Base-by-base conservation (phyloP, 2,888 invertebrate genomes). In the Boloria selene region DNA sequence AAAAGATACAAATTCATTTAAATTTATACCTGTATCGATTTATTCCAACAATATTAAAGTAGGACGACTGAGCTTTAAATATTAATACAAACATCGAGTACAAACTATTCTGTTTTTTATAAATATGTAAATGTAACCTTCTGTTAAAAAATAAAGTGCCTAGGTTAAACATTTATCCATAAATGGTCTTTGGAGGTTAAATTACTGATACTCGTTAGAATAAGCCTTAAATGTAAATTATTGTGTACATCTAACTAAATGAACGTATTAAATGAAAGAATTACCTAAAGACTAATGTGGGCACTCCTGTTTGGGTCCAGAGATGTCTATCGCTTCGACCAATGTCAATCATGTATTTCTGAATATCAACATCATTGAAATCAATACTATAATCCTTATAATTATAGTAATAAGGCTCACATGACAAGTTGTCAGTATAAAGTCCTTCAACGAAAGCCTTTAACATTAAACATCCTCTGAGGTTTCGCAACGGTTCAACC, bases 401-500 rank as follows among this genome's bases (percentile, higher is more conserved):
- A 10, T 0, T 38, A 38, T 38, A 38, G 10, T 38, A 38, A 38
- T 38, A 38, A 38, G 31, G 10, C 7, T 38, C 10, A 38, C 7
- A 56, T 44, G 45, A 44, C 22, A 45, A 44, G n/a, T 22, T 26
- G 44, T 22, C 26, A 18, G 44, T 10, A 45, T 45, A 22, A n/a
- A 44, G 22, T 18, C 22, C 13, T 56, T 45, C 22, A 45, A 56
- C 22, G 59, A 72, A 71, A 71, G 70, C 64, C 67, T 67, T 64
- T 67, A 56, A 56, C 45, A 56, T 45, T 45, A 65, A 64, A 63
- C 68, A 68, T 68, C 67, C 68, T 64, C 73, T 70, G 75, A 78
- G 75, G 80, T 87, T 86, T 87, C 83, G 80, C 84, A 87, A 86
- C 79, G 73, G 74, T 75, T 74, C 72, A 73, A 73, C 72, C 78